Evolutionary conservation across 2,888 invertebrate species (phyloP).

Genomic region (Aspidiotus rigidus): DNA sequence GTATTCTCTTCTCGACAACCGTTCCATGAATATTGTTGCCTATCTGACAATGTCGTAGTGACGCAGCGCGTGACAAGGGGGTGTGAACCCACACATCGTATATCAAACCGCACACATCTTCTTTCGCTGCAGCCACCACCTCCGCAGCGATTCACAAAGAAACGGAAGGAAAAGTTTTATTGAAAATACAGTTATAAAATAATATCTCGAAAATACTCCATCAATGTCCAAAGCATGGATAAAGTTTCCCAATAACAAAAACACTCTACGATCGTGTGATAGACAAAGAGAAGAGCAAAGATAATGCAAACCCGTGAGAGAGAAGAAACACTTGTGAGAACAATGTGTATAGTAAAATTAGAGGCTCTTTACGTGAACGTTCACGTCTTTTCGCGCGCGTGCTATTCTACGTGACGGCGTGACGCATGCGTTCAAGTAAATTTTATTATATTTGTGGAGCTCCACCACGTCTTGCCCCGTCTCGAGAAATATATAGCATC

Average conservation of each 20-base stretch:
- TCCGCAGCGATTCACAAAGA: background rate
- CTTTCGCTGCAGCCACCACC: background rate
- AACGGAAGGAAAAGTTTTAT: constrained; percentile 24
- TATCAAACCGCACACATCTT: too few species aligned
- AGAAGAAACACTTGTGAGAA: background rate
- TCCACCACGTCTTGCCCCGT: background rate
- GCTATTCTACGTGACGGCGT: background rate
- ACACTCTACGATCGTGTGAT: background rate
- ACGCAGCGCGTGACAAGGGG: too few species aligned
- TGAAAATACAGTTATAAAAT: constrained; percentile 28
- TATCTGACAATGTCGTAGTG: too few species aligned
- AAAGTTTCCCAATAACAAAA: constrained; percentile 23
- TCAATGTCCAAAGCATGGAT: constrained; percentile 29
- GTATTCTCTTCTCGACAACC: too few species aligned
- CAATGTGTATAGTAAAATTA: background rate
- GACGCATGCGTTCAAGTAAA: background rate
- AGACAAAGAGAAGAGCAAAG: background rate
- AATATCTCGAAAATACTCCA: constrained; percentile 24
- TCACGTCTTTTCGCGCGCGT: background rate
- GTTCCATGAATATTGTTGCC: too few species aligned
- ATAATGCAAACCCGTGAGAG: background rate
- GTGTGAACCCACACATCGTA: too few species aligned
- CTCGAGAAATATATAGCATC: background rate
- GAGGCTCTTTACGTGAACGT: background rate
- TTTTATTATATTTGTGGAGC: background rate